Base-by-base conservation (phyloP, 2,113 vertebrate species). In the Eudorcas thomsonii region DNA sequence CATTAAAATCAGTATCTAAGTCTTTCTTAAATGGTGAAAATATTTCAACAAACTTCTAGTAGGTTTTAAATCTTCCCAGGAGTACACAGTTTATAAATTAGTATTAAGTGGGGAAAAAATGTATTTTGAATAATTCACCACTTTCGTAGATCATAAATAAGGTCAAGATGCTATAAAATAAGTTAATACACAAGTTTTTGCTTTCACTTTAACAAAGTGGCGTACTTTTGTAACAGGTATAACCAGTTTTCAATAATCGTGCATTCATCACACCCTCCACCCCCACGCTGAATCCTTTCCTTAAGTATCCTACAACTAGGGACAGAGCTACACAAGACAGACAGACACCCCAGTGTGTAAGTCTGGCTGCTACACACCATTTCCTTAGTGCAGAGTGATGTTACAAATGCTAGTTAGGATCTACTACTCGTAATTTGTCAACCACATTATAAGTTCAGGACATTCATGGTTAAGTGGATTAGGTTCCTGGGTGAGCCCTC, bases 1-100 rank as follows among this genome's bases (percentile, higher is more conserved):
- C 82, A 96, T 97, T 97, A 98, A 98, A 98, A 97, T 96, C 96
- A 96, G 91, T 96, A 97, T 92, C 94, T 96, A 98, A 94, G 95
- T 97, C 85, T 98, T 67, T 97, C 94, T 90, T 92, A 93, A 95
- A 90, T 33, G 86, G 88, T 98, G 98, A 98, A 98, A 98, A 97
- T 97, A 98, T 91, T 95, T 86, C 93, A 92, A 94, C 82, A 96
- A 97, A 98, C 81, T 98, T 97, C 94, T 88, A 95, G 77, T 77
- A 97, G 88, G 95, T 90, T 97, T 96, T 96, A 86, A 96, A 96
- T 96, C 77, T 94, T 96, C 78, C 93, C 93, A 97, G 78, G 96
- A 97, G 60, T 94, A 96, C 54, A 94, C 3, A 97, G 84, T 91
- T 97, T 98, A 98, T 88, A 98, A 95, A 97, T 97, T 97, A 96